These are phyloP conservation scores for Drosophila azteca DNA, from an alignment of 1,140 invertebrate genomes.

Conservation along the genomic window DNA sequence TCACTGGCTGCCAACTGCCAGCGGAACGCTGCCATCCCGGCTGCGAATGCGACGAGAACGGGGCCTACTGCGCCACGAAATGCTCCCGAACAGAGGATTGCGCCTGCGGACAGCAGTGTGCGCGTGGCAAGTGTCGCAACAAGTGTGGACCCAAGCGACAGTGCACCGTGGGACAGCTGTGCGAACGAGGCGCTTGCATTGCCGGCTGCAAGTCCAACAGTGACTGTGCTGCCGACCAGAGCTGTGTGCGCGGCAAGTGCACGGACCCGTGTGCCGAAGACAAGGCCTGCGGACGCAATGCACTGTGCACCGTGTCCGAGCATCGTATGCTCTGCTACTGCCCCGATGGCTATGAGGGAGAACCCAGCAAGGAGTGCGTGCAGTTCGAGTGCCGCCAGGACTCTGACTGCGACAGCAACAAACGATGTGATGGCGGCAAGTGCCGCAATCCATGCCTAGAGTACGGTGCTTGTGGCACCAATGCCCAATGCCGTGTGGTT, in stretches of 20 bases:
- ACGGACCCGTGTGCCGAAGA: slow-evolving; percentile 89
- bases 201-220: slow-evolving; percentile 90
- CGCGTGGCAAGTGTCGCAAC: slow-evolving; percentile 85
- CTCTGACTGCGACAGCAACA: slow-evolving; percentile 90
- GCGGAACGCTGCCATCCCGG: slow-evolving; percentile 87
- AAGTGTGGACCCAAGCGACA: slow-evolving; percentile 72
- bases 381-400: slow-evolving; percentile 91
- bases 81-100: slow-evolving; percentile 89
- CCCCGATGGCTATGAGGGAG: slow-evolving; percentile 92
- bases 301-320: slow-evolving; percentile 89
- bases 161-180: slow-evolving; percentile 85
- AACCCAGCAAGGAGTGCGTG: slow-evolving; percentile 89
- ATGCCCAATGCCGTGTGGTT: slow-evolving; percentile 93
- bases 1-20: slow-evolving; percentile 89
- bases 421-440: slow-evolving; percentile 89
- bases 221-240: slow-evolving; percentile 91
- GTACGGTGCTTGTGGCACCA: slow-evolving; percentile 90
- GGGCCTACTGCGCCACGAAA: slow-evolving; percentile 88
- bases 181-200: slow-evolving; percentile 87
- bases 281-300: slow-evolving; percentile 89
- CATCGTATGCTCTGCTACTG: slow-evolving; percentile 93
- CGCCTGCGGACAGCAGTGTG: slow-evolving; percentile 87
- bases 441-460: slow-evolving; percentile 94
- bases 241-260: slow-evolving; percentile 91
- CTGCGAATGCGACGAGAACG: slow-evolving; percentile 91